These are phyloP conservation scores for Lepeophtheirus nordmannii DNA, from an alignment of 2,888 invertebrate species.

Conservation along the genomic window DNA sequence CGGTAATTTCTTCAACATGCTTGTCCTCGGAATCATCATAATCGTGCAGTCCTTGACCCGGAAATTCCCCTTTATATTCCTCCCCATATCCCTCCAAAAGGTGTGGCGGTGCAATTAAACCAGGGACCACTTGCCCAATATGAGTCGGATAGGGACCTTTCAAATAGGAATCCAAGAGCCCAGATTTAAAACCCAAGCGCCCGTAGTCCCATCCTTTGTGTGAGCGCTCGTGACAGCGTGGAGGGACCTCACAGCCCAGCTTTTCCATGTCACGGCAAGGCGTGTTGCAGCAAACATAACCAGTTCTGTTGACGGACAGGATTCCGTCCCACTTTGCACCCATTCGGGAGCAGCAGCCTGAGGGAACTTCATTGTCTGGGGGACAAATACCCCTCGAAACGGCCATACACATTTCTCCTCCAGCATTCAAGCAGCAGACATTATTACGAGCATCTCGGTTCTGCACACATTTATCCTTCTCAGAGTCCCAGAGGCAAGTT, in stretches of 20 bases:
- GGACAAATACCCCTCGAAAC: constrained; percentile 4
- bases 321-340: neutral
- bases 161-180: too few species aligned
- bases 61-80: too few species aligned
- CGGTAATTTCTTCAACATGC: neutral
- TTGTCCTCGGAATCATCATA: neutral
- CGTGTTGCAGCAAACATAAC: neutral
- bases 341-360: neutral
- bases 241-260: neutral
- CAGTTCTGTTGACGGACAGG: neutral
- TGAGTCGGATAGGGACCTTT: too few species aligned
- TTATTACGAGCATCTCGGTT: constrained; percentile 5
- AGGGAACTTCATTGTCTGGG: neutral
- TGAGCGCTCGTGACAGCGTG: too few species aligned
- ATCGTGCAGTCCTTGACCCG: neutral
- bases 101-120: too few species aligned
- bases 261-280: neutral
- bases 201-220: too few species aligned
- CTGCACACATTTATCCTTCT: neutral
- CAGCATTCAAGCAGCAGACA: neutral
- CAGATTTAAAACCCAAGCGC: too few species aligned
- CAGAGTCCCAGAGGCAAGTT: constrained; percentile 3
- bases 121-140: too few species aligned
- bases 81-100: too few species aligned
- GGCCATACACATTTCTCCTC: neutral